phyloP scores from a whole-genome alignment of 2,113 vertebrate genomes.

The Alaudala cheleensis region DNA sequence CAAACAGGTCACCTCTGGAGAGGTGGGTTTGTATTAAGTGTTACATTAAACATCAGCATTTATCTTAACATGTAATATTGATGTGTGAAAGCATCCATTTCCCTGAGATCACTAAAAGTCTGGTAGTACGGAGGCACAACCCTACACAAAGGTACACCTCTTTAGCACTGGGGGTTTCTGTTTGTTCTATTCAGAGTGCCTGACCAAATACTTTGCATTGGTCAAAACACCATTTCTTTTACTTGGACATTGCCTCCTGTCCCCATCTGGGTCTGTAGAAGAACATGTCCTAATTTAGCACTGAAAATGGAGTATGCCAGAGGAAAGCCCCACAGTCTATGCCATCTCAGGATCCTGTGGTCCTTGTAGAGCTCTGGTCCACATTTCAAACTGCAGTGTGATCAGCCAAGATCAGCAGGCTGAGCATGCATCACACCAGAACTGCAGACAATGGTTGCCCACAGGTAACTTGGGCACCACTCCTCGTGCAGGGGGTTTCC shows the following conservation, averaged over 20 bases:
- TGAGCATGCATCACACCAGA: background rate
- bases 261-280: background rate
- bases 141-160: background rate
- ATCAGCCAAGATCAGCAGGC: background rate
- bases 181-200: background rate
- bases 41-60: background rate
- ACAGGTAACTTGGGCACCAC: background rate
- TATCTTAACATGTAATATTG: background rate
- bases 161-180: background rate
- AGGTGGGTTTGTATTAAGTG: background rate
- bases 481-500: rapidly evolving
- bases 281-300: background rate
- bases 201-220: background rate
- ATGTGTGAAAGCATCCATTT: background rate
- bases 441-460: rapidly evolving
- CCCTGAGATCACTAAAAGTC: background rate
- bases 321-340: background rate
- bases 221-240: background rate
- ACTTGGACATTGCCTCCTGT: background rate
- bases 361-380: background rate
- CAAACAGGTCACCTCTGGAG: background rate
- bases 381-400: background rate
- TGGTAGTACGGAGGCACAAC: background rate
- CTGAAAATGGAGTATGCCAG: background rate
- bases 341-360: background rate